Evolutionary conservation across 2,888 invertebrate genomes (phyloP), one percentile per base, ranked within the genome.

Genomic region (Lasioglossum lativentre): DNA sequence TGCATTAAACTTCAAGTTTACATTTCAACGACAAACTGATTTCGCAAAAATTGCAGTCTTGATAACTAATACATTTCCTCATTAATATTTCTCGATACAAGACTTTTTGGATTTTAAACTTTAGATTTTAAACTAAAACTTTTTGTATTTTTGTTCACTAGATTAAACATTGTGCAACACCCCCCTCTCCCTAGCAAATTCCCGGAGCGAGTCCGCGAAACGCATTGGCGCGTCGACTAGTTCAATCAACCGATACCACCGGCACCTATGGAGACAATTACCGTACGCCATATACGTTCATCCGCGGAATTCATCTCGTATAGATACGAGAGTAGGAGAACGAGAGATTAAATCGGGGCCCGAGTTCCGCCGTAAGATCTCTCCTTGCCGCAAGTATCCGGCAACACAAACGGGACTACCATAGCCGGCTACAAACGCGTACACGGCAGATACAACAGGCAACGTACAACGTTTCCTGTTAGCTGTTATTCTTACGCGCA

Each of bases 391-490:
- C 56, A 75, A 86, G 88, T 86, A 91, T 90, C 92, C 87, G 86
- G 82, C 87, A 85, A 90, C 89, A 88, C 90, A 90, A 92, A 89
- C 91, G 83, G 89, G 90, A 90, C 91, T 89, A 87, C 91, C 91
- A 89, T 90, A 83, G 78, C 83, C 80, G 87, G 91, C 89, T 83
- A 76, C 82, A 79, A 83, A 85, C 80, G 78, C 88, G 85, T 84
- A 81, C 86, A 76, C 83, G 85, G 83, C 80, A 90, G 85, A 89
- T 86, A 90, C 80, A 82, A 84, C 77, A 76, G 87, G 70, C 47
- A 71, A 85, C 89, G 88, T 93, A 94, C 93, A 93, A 93, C 93
- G 93, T 94, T 94, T 94, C 94, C 94, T 94, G 93, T 94, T 94
- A 93, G 91, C 90, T 93, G 92, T 91, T 92, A 90, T 92, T 92